Base-by-base conservation (phyloP, 1,140 invertebrate genomes). In the Drosophila rufa region DNA sequence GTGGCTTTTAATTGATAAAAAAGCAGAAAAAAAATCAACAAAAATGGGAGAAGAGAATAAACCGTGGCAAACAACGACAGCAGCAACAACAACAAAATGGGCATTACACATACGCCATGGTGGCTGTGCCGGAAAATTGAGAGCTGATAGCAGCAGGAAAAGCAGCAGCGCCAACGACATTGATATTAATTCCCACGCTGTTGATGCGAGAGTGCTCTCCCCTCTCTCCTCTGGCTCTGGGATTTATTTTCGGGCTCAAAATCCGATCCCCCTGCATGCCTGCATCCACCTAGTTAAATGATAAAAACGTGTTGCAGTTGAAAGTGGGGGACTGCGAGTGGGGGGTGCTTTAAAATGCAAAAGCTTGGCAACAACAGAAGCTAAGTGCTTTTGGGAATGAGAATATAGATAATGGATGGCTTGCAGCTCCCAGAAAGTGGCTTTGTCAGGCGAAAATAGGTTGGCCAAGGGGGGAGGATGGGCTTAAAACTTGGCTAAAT, bases 1-100 rank as follows among this genome's bases (percentile, higher is more conserved):
- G 83, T 91, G 87, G 80, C 83, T 84, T 91, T 91, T 91, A 91
- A 91, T 91, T 91, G 87, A 87, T 91, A 91, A 90, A 89, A 89
- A 40, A 33, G 5, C 40, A 62, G 12, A 48, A 55, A 46, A 61
- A 65, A 77, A 73, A 47, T 62, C n/a, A n/a, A n/a, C n/a, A n/a
- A n/a, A n/a, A n/a, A n/a, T n/a, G 36, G 36, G 11, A 53, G 56
- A 62, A 77, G 68, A 79, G 83, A 58, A 79, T 48, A 82, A 76
- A 80, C 71, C 58, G 46, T 74, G 68, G 60, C 70, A 61, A 55
- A 55, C 33, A 40, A 40, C 53, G 2, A 38, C 33, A 36, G 9
- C 33, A 80, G 61, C 36, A 76, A 67, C 70, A 66, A 56, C 48
- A 70, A 69, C 30, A 70, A 68, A 56, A 25, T 36, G 43, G 74